Conservation (phyloP, 2,113 vertebrate genomes). For the Lanius collurio region DNA sequence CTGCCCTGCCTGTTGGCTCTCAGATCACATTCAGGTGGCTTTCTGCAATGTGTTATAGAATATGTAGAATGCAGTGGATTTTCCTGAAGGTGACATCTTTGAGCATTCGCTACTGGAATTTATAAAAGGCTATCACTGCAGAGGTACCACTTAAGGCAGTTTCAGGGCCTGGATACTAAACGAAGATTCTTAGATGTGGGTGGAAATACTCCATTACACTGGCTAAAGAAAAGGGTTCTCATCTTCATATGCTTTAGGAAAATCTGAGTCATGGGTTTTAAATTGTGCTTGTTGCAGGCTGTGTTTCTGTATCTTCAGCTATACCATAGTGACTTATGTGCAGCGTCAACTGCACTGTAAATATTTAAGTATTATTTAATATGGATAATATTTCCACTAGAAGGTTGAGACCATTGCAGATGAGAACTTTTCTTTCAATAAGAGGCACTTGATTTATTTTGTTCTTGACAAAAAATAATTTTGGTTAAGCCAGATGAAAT, state of each 20-base stretch:
- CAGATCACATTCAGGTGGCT: background rate
- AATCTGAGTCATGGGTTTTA: background rate
- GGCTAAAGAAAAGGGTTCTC: background rate
- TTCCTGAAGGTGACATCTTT: background rate
- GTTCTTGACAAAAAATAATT: background rate
- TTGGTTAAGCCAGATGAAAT: background rate
- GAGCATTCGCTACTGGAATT: background rate
- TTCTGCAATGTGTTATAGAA: rapidly evolving
- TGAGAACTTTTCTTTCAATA: background rate
- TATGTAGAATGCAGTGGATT: background rate
- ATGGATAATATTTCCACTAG: background rate
- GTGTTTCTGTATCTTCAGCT: background rate
- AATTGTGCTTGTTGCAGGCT: background rate
- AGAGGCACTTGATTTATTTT: background rate
- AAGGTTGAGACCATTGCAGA: background rate
- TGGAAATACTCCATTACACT: background rate
- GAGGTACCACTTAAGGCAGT: background rate
- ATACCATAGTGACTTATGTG: background rate
- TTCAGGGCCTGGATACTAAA: background rate
- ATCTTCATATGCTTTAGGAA: background rate
- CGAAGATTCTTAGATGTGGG: background rate
- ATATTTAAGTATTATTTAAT: background rate
- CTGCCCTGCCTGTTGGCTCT: background rate
- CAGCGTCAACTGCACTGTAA: background rate
- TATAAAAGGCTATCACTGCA: background rate